Evolutionary conservation across 2,888 invertebrate species (phyloP).

Genomic region (Selenia dentaria): DNA sequence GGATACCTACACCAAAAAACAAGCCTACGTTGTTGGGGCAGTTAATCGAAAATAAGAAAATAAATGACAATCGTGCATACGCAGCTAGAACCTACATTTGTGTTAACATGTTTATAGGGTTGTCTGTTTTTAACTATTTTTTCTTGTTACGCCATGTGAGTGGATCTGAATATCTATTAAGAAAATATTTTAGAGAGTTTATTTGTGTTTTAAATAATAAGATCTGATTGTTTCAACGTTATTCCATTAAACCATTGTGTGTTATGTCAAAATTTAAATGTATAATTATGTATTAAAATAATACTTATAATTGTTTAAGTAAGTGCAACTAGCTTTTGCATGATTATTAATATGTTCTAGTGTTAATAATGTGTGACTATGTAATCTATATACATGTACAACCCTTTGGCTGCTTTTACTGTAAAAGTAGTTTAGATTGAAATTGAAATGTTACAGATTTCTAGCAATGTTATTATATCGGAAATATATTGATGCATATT

Average conservation of each 20-base stretch:
- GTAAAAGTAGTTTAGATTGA: slow-evolving; percentile 34
- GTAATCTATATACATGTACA: slow-evolving; percentile 50
- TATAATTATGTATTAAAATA: slow-evolving; percentile 40
- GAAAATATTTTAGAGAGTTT: slow-evolving; percentile 58
- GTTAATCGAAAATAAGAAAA: no score
- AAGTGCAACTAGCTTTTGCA: slow-evolving; percentile 56
- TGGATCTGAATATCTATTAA: slow-evolving; percentile 19
- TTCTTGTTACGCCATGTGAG: slow-evolving; percentile 21
- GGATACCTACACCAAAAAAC: no score
- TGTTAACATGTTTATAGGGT: slow-evolving; percentile 4
- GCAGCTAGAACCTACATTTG: no score
- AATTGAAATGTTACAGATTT: slow-evolving; percentile 22
- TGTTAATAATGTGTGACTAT: slow-evolving; percentile 35
- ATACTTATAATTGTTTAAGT: slow-evolving; percentile 41
- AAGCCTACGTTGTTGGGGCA: no score
- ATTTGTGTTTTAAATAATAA: slow-evolving; percentile 51
- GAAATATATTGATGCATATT: slow-evolving; percentile 32
- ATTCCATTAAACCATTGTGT: slow-evolving; percentile 15
- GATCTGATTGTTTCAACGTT: slow-evolving; percentile 37
- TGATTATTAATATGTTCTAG: slow-evolving; percentile 23
- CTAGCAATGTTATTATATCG: slow-evolving; percentile 9
- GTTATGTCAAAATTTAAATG: slow-evolving; percentile 19
- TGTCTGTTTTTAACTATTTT: slow-evolving; percentile 1
- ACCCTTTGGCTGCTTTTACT: slow-evolving; percentile 55
- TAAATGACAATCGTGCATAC: no score